Evolutionary conservation across 1,140 invertebrate genomes (phyloP).

Genomic region (Delia radicum): DNA sequence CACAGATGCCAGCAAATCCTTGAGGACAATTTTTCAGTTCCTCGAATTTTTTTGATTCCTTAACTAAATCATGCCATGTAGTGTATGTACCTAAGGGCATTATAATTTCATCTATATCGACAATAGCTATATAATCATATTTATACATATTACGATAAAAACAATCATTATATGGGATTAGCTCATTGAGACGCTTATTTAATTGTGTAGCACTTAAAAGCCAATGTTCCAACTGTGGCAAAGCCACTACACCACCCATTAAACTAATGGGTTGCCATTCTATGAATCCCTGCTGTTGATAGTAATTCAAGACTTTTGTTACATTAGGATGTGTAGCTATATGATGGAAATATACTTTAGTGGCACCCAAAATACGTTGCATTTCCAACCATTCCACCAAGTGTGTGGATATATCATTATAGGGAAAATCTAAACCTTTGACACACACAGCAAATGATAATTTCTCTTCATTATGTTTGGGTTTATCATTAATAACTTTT

Average conservation of each 20-base stretch:
- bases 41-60: background rate
- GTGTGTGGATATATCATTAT: constrained; percentile 84
- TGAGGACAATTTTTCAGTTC: background rate
- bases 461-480: background rate
- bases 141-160: too few species aligned
- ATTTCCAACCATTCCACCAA: constrained; percentile 93
- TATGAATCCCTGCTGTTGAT: constrained; percentile 51
- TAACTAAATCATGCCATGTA: constrained; percentile 55
- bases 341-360: constrained; percentile 89
- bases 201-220: constrained; percentile 59
- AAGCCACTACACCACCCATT: constrained; percentile 64
- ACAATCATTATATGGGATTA: constrained; percentile 84
- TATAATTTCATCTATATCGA: constrained; percentile 81
- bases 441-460: constrained; percentile 86
- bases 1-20: background rate
- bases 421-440: too few species aligned
- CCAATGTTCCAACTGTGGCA: constrained; percentile 54
- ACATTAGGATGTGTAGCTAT: constrained; percentile 88
- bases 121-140: too few species aligned
- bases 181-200: constrained; percentile 65
- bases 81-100: constrained; percentile 59
- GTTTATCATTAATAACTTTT: constrained; percentile 71
- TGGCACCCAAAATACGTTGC: constrained; percentile 80
- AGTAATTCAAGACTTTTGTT: constrained; percentile 70
- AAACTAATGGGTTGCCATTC: constrained; percentile 71